Percentiles rank a stretch among this genome's conserved stretches.
phyloP scores from a whole-genome alignment of 2,888 invertebrate genomes.

The Tipula confusa region DNA sequence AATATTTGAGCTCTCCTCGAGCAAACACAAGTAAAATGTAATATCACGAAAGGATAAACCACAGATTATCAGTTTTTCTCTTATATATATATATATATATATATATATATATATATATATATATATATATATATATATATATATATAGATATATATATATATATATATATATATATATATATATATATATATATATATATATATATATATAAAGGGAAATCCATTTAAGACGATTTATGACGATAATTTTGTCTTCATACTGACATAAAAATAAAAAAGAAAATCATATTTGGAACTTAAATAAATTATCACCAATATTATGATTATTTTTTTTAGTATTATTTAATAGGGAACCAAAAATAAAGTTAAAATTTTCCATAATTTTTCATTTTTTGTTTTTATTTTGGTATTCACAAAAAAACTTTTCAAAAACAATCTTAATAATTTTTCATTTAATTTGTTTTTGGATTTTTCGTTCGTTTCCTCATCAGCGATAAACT shows the following conservation, averaged over 20 bases:
- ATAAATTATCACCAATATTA: background rate
- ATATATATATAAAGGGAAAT: too few species aligned
- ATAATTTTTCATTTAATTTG: background rate
- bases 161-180: too few species aligned
- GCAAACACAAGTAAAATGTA: background rate
- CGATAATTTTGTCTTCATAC: background rate
- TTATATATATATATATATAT: too few species aligned
- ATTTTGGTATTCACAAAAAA: too few species aligned
- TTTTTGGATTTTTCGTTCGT: background rate
- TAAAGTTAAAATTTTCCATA: background rate
- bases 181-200: too few species aligned
- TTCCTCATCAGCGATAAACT: background rate
- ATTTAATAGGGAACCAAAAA: background rate
- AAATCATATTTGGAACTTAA: background rate
- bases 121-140: too few species aligned
- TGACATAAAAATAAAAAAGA: background rate
- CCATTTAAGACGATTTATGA: background rate
- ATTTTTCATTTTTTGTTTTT: slow-evolving; percentile 13
- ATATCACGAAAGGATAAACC: background rate
- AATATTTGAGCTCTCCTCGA: background rate
- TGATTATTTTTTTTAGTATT: background rate
- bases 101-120: too few species aligned
- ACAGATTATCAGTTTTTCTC: slow-evolving; percentile 12
- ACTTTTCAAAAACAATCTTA: background rate
- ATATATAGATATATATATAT: too few species aligned